A percentile compares a stretch with the other conserved stretches of the same genome.
phyloP scores from a whole-genome alignment of 92 coral and sea anemone genomes.

The Bergia puertoricense region DNA sequence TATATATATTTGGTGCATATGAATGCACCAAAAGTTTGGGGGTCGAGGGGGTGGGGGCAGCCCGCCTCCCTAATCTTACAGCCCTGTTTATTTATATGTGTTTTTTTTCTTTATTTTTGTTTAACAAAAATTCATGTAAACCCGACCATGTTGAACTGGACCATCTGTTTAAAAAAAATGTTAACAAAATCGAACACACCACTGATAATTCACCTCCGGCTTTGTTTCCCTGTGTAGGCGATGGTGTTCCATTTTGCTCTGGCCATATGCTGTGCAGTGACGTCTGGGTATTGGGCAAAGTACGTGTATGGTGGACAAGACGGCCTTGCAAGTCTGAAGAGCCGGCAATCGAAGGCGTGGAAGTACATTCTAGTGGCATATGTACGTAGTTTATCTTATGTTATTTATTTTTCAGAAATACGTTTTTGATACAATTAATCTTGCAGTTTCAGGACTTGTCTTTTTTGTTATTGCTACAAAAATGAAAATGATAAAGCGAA shows the following conservation, averaged over 20 bases:
- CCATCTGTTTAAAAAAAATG: neutral
- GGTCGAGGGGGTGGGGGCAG: too few relatives aligned
- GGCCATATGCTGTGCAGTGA: constrained; percentile 30
- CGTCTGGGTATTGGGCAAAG: constrained; percentile 44
- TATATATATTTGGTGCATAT: too few relatives aligned
- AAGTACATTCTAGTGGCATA: constrained; percentile 31
- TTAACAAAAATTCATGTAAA: too few relatives aligned
- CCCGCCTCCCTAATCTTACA: too few relatives aligned
- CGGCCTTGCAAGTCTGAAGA: neutral
- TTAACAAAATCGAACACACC: too few relatives aligned
- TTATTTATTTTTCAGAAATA: neutral
- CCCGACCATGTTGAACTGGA: too few relatives aligned
- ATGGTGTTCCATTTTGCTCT: constrained; percentile 35
- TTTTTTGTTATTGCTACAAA: neutral
- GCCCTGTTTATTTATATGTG: too few relatives aligned
- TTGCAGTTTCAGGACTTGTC: neutral
- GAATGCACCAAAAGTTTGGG: too few relatives aligned
- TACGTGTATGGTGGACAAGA: constrained; percentile 19
- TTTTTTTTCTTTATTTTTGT: too few relatives aligned
- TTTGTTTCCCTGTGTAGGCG: neutral
- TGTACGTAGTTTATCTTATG: neutral
- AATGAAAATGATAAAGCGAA: neutral
- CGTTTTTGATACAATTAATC: neutral
- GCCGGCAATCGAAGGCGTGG: neutral
- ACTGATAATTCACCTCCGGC: neutral